Percentiles rank a stretch among this genome's conserved stretches.
phyloP scores from a whole-genome alignment of 2,113 vertebrate genomes.

The Zosterops japonicus region DNA sequence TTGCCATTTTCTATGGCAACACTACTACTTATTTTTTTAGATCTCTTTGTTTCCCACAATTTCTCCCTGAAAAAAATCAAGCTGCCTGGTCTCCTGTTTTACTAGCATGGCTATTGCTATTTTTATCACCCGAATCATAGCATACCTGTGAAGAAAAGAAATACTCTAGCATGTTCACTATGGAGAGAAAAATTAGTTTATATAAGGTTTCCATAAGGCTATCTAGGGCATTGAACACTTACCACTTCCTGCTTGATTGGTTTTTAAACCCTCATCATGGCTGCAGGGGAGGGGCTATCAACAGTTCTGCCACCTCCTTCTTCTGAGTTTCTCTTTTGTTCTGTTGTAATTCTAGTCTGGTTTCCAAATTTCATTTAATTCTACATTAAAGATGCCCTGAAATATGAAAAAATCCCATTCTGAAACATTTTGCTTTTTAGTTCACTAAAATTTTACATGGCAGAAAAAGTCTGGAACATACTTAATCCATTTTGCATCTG shows the following conservation, averaged over 20 bases:
- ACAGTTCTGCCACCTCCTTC: background rate
- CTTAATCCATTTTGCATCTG: background rate
- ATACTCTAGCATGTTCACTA: background rate
- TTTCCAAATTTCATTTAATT: background rate
- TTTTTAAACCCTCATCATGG: background rate
- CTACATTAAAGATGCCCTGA: background rate
- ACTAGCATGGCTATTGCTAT: background rate
- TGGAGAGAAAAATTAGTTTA: background rate
- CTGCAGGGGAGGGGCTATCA: background rate
- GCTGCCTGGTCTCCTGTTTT: background rate
- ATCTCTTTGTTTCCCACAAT: background rate
- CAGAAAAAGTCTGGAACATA: background rate
- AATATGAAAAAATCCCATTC: background rate
- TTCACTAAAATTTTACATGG: background rate
- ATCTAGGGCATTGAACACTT: background rate
- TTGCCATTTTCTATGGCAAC: background rate
- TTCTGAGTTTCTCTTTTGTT: background rate
- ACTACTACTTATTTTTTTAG: background rate
- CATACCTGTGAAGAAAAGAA: background rate
- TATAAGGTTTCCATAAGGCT: background rate
- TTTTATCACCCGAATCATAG: background rate
- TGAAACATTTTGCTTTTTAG: background rate
- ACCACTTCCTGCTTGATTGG: background rate
- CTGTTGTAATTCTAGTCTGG: background rate
- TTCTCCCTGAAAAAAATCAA: background rate